A percentile compares a stretch with the other conserved stretches of the same genome.
Conservation (phyloP, 1,140 invertebrate genomes). For the Oscheius sp. region DNA sequence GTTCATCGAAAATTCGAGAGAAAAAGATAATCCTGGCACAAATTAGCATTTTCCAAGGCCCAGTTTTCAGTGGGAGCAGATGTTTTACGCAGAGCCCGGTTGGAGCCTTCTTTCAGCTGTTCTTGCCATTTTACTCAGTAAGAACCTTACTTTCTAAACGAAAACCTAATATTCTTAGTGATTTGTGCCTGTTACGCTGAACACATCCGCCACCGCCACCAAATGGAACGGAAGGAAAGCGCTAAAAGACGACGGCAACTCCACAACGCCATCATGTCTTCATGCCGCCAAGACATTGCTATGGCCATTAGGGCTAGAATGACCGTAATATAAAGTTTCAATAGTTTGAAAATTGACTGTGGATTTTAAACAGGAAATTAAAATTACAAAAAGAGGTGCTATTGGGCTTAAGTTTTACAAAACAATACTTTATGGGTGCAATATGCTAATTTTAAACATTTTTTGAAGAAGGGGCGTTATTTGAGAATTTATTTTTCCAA, state of each 20-base stretch:
- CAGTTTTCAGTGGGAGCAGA: not conserved
- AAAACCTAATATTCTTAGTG: slow-evolving; percentile 15
- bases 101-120: slow-evolving; percentile 6
- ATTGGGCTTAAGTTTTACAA: no score
- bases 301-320: slow-evolving; percentile 29
- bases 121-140: slow-evolving; percentile 1
- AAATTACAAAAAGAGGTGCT: no score
- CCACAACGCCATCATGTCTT: slow-evolving; percentile 30
- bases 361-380: no score
- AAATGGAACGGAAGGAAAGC: slow-evolving; percentile 10
- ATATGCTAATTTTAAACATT: not conserved
- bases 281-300: slow-evolving; percentile 32
- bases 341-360: slow-evolving; percentile 13
- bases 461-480: not conserved
- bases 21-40: slow-evolving; percentile 10
- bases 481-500: slow-evolving; percentile 27
- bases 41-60: not conserved
- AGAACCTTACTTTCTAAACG: not conserved
- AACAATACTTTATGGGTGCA: no score
- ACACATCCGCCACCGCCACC: not conserved
- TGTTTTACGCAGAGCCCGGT: slow-evolving; percentile 1
- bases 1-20: no score
- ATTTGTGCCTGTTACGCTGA: not conserved
- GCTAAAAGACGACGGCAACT: slow-evolving; percentile 26
- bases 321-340: slow-evolving; percentile 29